Percentiles rank a stretch among this genome's conserved stretches.
phyloP scores from a whole-genome alignment of 1,140 invertebrate genomes.

The Ylistrum balloti region DNA sequence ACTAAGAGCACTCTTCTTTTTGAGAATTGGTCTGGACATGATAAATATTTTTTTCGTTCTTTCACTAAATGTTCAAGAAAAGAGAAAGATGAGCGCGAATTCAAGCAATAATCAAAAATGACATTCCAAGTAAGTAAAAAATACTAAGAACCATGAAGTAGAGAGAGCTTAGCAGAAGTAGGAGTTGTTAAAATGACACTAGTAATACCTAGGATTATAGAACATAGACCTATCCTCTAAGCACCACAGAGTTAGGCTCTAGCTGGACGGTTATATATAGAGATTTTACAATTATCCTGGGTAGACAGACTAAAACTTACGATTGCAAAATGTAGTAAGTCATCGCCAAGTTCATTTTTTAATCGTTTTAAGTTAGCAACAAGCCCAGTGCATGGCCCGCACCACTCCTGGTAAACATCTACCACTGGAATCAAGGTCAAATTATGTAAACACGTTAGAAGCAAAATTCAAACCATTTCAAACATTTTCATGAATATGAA shows the following conservation, averaged over 20 bases:
- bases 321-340: conserved; percentile 90
- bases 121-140: neutral
- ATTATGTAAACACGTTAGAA: conserved; percentile 24
- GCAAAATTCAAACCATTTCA: conserved; percentile 39
- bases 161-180: neutral
- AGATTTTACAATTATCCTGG: neutral
- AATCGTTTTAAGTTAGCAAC: conserved; percentile 93
- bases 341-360: conserved; percentile 94
- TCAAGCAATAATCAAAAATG: too few relatives aligned
- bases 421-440: conserved; percentile 86
- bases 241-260: conserved; percentile 11
- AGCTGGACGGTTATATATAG: conserved; percentile 3
- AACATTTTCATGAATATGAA: conserved; percentile 6
- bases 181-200: neutral
- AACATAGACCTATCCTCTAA: neutral
- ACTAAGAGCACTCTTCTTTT: too few relatives aligned
- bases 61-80: too few relatives aligned
- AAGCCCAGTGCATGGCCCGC: conserved; percentile 94
- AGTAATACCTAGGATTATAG: neutral
- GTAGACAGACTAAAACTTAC: conserved; percentile 84
- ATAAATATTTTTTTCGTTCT: too few relatives aligned
- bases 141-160: neutral
- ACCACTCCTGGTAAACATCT: conserved; percentile 96
- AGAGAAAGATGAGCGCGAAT: too few relatives aligned
- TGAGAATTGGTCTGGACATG: too few relatives aligned